Percentiles rank a stretch among this genome's conserved stretches.
Evolutionary conservation across 1,140 invertebrate species (phyloP).

Genomic region (Musca domestica): DNA sequence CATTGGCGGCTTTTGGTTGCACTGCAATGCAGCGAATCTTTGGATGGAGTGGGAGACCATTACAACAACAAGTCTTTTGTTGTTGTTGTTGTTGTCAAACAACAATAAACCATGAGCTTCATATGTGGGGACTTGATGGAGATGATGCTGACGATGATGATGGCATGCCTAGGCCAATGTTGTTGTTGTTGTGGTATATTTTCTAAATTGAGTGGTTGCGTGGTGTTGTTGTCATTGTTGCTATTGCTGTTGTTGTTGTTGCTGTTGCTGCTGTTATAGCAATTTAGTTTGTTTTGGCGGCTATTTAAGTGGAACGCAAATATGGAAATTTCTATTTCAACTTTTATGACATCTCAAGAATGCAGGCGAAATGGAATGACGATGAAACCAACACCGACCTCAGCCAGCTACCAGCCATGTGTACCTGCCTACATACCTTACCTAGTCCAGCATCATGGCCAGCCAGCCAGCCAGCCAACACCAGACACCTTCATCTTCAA

Average conservation of each 20-base stretch:
- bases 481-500: too few relatives aligned
- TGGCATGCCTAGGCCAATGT: background rate
- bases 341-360: constrained; percentile 20
- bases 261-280: constrained; percentile 8
- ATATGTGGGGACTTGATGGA: background rate
- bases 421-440: too few relatives aligned
- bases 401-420: too few relatives aligned
- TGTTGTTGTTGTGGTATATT: background rate
- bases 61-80: background rate
- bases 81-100: background rate
- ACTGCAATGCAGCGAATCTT: background rate
- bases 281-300: constrained; percentile 22
- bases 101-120: background rate
- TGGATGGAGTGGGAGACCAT: background rate
- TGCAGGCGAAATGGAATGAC: background rate
- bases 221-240: background rate
- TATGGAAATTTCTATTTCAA: constrained; percentile 20
- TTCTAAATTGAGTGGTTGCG: constrained; percentile 11
- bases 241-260: background rate
- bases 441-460: too few relatives aligned
- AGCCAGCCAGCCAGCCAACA: too few relatives aligned
- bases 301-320: constrained; percentile 21
- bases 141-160: background rate
- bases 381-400: too few relatives aligned
- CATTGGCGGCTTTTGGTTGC: background rate